phyloP scores from a whole-genome alignment of 2,113 vertebrate species.

The Anhinga anhinga region DNA sequence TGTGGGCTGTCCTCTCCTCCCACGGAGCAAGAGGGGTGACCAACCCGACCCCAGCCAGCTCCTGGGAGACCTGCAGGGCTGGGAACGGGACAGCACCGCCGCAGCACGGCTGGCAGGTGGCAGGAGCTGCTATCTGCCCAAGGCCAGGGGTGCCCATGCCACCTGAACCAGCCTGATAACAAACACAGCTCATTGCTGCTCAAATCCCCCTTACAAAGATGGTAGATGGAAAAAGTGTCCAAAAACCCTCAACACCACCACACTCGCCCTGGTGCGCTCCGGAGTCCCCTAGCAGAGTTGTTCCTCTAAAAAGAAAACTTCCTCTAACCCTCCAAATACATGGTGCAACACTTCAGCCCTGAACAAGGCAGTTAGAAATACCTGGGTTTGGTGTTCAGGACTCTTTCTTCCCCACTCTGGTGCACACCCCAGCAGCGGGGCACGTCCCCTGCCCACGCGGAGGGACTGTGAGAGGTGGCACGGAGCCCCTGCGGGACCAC shows the following conservation, averaged over 20 bases:
- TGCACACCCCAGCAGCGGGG: not conserved
- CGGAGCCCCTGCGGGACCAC: rapidly evolving
- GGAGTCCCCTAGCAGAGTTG: not conserved
- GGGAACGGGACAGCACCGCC: not conserved
- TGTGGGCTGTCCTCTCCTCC: not conserved
- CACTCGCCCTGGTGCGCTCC: not conserved
- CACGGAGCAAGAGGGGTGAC: rapidly evolving
- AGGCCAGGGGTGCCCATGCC: rapidly evolving
- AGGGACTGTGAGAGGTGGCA: rapidly evolving
- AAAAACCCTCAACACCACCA: not conserved
- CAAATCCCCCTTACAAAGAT: rapidly evolving
- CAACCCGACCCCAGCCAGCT: not conserved
- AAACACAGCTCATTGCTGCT: not conserved
- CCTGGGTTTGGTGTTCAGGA: rapidly evolving
- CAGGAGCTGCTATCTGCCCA: not conserved
- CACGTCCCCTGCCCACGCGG: rapidly evolving
- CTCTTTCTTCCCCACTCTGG: rapidly evolving
- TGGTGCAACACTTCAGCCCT: not conserved
- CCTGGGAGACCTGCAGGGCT: not conserved
- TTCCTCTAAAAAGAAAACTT: not conserved
- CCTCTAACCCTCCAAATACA: not conserved
- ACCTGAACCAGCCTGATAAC: not conserved
- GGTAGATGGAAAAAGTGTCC: not conserved
- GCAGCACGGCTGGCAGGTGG: rapidly evolving
- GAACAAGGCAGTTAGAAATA: rapidly evolving